Base-by-base conservation (phyloP, 2,888 invertebrate species). In the Sialis fuliginosa region DNA sequence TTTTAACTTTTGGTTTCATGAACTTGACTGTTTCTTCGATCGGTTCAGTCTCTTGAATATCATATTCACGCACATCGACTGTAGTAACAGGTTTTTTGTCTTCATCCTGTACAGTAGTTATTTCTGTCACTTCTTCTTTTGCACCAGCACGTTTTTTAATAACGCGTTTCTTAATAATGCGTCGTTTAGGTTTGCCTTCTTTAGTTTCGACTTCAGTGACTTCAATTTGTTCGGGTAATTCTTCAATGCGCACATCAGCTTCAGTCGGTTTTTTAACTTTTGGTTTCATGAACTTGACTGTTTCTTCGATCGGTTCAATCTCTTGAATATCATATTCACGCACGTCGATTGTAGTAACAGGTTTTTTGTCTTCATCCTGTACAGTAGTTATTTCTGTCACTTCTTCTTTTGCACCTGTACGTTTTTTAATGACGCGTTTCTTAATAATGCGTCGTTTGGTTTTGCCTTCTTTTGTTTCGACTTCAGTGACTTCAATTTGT, bases 391-490 rank as follows among this genome's bases (percentile, higher is more conserved):
- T 60, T 54, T 62, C 59, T 8, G 64, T 56, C 13, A 54, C 55
- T 54, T 61, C 62, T 50, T 59, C 58, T 54, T 61, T 62, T 40
- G 57, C 50, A 50, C 59, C 62, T 42, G 61, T 55, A 2, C 62
- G 58, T 52, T 69, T 69, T 51, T 67, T 69, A n/a, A 71, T 69
- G 2, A 64, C 57, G 48, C 65, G 64, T 9, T 66, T 69, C 49
- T 62, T 67, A 4, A 65, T 51, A 33, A 64, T 60, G 58, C 48
- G 66, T 60, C 57, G 65, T 58, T 50, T 66, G 50, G 45, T 52
- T 57, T 63, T 56, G 46, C 56, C 55, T 47, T 65, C 61, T 9
- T 63, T 54, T 39, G 64, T 57, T 43, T 52, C 46, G 7, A 52
- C 52, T 39, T 58, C 54, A 5, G 54, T 50, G 0, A 59, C 50